phyloP scores from a whole-genome alignment of 2,888 invertebrate genomes.

The Dolomedes plantarius region DNA sequence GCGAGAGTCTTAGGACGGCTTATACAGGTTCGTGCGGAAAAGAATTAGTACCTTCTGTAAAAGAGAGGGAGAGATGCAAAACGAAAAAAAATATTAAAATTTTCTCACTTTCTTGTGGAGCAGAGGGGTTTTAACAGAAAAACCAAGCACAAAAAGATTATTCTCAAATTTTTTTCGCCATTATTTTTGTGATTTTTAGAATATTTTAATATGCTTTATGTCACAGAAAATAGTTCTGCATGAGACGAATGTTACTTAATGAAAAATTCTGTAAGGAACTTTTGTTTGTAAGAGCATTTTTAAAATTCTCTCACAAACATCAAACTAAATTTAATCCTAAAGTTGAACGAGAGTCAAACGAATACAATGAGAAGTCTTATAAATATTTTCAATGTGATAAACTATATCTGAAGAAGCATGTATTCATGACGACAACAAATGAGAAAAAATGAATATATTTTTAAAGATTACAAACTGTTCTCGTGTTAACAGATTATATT shows the following conservation, averaged over 20 bases:
- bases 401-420: too few species aligned
- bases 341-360: too few species aligned
- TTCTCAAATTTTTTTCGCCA: neutral
- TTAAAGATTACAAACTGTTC: too few species aligned
- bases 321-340: too few species aligned
- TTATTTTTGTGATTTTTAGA: neutral
- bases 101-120: slow-evolving; percentile 20
- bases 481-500: too few species aligned
- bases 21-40: slow-evolving; percentile 14
- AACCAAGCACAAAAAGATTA: neutral
- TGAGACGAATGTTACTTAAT: neutral
- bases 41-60: slow-evolving; percentile 48
- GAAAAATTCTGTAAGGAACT: neutral
- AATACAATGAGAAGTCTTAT: too few species aligned
- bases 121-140: neutral
- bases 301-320: neutral
- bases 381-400: too few species aligned
- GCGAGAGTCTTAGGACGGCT: slow-evolving; percentile 17
- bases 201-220: neutral
- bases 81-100: neutral
- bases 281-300: neutral
- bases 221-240: neutral
- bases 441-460: too few species aligned
- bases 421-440: too few species aligned
- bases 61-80: neutral